These are phyloP conservation scores for Drosophila colorata DNA, from an alignment of 2,888 invertebrate genomes.

Conservation along the genomic window DNA sequence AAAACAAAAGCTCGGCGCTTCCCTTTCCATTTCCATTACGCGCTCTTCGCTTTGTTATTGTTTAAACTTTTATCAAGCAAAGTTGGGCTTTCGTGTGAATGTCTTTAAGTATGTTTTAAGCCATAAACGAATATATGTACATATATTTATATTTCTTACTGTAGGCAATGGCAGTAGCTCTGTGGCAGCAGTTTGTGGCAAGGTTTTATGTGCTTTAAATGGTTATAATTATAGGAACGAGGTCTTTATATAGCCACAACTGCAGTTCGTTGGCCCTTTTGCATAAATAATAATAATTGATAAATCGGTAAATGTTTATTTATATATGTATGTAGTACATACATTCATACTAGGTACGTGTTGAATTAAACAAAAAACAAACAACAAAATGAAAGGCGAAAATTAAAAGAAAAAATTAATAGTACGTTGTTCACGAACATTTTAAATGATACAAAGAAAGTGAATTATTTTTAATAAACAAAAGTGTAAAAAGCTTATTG, in stretches of 20 bases:
- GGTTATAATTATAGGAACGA: constrained; percentile 61
- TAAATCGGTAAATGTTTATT: constrained; percentile 33
- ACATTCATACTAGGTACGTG: too few relatives aligned
- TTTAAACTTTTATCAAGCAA: constrained; percentile 32
- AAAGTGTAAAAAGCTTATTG: neutral
- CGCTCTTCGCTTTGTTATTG: constrained; percentile 42
- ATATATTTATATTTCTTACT: too few relatives aligned
- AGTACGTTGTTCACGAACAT: neutral
- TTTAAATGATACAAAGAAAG: neutral
- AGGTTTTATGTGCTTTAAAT: constrained; percentile 44
- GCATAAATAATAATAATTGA: constrained; percentile 59
- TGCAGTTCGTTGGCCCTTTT: constrained; percentile 68
- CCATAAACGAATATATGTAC: neutral
- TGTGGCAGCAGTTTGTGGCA: constrained; percentile 22
- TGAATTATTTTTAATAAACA: neutral
- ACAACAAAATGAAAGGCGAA: neutral
- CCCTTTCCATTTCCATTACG: constrained; percentile 28
- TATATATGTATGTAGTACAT: too few relatives aligned
- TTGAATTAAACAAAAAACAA: neutral
- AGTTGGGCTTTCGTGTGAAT: constrained; percentile 34
- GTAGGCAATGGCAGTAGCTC: too few relatives aligned
- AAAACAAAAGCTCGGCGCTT: constrained; percentile 34
- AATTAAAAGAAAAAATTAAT: neutral
- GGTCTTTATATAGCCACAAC: constrained; percentile 33
- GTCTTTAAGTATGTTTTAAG: constrained; percentile 21